A percentile compares a stretch with the other conserved stretches of the same genome.
Conservation (phyloP, 2,888 invertebrate genomes). For the Chironomus riparius region DNA sequence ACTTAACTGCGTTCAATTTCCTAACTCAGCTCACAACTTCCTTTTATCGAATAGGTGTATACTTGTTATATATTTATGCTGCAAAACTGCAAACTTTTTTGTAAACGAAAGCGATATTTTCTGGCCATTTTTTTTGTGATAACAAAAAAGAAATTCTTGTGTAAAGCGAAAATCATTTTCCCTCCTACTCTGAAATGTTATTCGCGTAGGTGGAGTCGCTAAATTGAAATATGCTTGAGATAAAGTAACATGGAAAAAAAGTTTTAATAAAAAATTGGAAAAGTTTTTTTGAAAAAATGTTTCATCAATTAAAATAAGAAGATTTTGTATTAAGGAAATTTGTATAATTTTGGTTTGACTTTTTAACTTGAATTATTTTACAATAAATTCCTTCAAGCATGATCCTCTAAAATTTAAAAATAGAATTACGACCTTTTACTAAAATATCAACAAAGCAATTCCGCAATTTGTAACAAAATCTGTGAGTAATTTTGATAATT, state of each 20-base stretch:
- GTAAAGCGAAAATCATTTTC: neutral
- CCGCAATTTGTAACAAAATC: too few relatives aligned
- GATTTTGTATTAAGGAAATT: neutral
- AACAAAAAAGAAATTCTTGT: neutral
- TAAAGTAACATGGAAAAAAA: neutral
- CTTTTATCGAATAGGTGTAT: neutral
- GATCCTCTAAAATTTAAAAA: too few relatives aligned
- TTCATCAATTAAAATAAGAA: neutral
- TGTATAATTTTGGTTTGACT: too few relatives aligned
- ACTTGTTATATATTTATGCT: neutral
- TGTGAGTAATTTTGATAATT: too few relatives aligned
- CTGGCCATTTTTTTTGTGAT: neutral
- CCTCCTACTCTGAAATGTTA: neutral
- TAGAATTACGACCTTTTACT: too few relatives aligned
- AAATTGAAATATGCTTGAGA: neutral
- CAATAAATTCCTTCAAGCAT: too few relatives aligned
- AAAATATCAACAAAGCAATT: too few relatives aligned
- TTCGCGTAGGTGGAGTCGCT: neutral
- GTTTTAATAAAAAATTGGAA: neutral
- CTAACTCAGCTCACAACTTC: neutral
- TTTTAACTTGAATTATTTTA: too few relatives aligned
- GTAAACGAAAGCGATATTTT: neutral
- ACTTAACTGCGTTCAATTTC: too few relatives aligned
- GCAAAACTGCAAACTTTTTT: neutral
- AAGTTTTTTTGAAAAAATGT: neutral